phyloP scores from a whole-genome alignment of 1,140 invertebrate species.

The Platorchestia sp. region DNA sequence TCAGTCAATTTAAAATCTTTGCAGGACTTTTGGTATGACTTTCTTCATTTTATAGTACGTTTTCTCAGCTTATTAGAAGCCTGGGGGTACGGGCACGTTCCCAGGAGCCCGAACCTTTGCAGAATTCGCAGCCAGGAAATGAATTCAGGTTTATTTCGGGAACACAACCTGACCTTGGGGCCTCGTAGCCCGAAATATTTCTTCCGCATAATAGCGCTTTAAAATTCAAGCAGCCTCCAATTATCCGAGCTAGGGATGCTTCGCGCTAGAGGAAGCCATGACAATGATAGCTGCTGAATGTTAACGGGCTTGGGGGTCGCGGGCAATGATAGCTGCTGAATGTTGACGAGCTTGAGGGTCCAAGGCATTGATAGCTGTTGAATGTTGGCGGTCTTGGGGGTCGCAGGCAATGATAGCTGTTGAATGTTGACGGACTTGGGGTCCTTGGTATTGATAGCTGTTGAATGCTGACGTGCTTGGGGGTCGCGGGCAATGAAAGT shows the following conservation, averaged over 20 bases:
- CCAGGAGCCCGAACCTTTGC: neutral
- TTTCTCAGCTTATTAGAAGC: neutral
- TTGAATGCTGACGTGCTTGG: too few species aligned
- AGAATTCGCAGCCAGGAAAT: neutral
- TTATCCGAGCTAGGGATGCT: neutral
- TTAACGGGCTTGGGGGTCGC: neutral
- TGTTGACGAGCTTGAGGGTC: neutral
- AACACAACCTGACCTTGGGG: neutral
- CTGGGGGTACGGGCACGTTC: neutral
- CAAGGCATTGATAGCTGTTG: too few species aligned
- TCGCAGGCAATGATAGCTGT: too few species aligned
- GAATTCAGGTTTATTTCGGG: neutral
- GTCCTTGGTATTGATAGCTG: too few species aligned
- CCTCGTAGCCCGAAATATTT: neutral
- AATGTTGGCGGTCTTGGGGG: too few species aligned
- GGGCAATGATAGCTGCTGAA: neutral
- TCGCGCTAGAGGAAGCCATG: neutral
- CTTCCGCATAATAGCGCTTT: neutral
- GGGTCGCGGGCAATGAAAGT: too few species aligned
- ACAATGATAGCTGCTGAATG: neutral
- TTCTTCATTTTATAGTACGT: neutral
- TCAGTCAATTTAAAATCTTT: neutral
- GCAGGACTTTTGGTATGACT: neutral
- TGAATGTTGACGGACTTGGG: too few species aligned
- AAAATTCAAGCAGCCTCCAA: conserved; percentile 7